phyloP scores from a whole-genome alignment of 2,797 vertebrate species.

The Etheostoma nigrum region DNA sequence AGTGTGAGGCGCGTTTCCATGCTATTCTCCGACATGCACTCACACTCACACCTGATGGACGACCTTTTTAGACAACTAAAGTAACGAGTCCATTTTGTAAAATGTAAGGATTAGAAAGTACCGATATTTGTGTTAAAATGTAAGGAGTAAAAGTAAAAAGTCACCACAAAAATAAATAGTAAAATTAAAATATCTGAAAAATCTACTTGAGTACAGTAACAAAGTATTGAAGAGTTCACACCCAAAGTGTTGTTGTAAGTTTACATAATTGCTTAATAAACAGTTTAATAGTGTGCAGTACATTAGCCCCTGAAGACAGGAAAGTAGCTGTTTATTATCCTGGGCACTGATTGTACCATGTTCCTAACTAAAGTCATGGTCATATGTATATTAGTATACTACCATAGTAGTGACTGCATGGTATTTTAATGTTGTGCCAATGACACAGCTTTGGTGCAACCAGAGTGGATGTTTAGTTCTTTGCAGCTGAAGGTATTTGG shows the following conservation, averaged over 20 bases:
- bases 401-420: not conserved
- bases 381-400: not conserved
- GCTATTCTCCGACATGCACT: no score
- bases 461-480: not conserved
- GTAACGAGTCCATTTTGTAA: no score
- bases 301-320: slow-evolving; percentile 1
- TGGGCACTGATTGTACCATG: not conserved
- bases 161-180: no score
- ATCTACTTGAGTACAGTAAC: no score
- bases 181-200: no score
- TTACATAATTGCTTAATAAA: slow-evolving; percentile 17
- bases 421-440: not conserved
- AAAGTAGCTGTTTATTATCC: slow-evolving; percentile 13
- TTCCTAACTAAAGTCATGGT: not conserved
- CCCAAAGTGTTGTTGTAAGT: not conserved
- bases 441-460: not conserved
- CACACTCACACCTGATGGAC: no score
- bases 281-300: slow-evolving; percentile 1
- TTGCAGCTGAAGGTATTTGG: slow-evolving; percentile 1
- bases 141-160: no score
- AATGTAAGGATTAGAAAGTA: no score
- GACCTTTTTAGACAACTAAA: no score
- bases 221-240: not conserved
- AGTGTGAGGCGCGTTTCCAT: no score
- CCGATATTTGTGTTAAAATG: no score